Evolutionary conservation across 2,888 invertebrate genomes (phyloP), one percentile per base, ranked within the genome.

Genomic region (Dolichopus griseipennis): DNA sequence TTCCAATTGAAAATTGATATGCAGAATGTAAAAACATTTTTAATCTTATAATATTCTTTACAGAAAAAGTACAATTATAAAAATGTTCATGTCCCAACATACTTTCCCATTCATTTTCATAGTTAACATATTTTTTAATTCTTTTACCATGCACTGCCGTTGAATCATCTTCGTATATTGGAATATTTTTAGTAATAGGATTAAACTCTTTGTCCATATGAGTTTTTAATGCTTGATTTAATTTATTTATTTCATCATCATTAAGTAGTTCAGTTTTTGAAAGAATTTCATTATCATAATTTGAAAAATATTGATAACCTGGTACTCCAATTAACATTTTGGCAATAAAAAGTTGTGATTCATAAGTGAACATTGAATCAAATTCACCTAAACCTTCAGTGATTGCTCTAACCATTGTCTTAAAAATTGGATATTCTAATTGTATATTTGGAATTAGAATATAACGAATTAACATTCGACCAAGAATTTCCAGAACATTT

Each of bases 241-340:
- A 61, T 21, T 21, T 21, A 21, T 8, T 22, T 21, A 61, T 61
- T 21, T 61, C 61, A 3, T 61, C 20, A 21, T 61, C 21, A 18
- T 1, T 61, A 12, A 61, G 21, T 21, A 61, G 10, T 21, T 22
- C 5, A 61, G 61, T 21, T 21, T 21, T 20, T 61, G 61, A 61
- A 8, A 61, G 20, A 9, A 61, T 52, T 12, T 61, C 61, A 21
- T 65, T 34, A 15, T 65, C 7, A 9, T 22, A 10, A 37, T 67
- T 61, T 5, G 37, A 18, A 18, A 18, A 33, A 22, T 67, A 67
- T 65, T 67, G 67, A 43, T 67, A 67, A 1, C 67, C 67, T 21
- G 67, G 67, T 22, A 67, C 12, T 1, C 65, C 67, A 34, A 22
- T 21, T 1, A 52, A 27, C n/a, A 65, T 65, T 22, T 61, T 21